These are phyloP conservation scores for Acanthosoma haemorrhoidale DNA, from an alignment of 2,888 invertebrate species.

Conservation along the genomic window DNA sequence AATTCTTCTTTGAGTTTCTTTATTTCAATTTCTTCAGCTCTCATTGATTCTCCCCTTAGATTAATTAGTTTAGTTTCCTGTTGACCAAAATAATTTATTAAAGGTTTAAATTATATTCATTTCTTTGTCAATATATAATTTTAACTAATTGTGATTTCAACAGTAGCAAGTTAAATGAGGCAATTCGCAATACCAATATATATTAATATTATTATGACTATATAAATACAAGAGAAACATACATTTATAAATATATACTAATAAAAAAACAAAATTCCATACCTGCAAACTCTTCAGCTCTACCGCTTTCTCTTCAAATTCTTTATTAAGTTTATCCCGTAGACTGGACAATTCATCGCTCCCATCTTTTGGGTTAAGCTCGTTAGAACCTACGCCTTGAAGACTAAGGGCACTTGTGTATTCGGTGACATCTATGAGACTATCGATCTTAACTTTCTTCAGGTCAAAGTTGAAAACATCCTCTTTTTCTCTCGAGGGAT, in stretches of 20 bases:
- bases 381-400: background rate
- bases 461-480: background rate
- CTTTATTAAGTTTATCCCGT: conserved; percentile 35
- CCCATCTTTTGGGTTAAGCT: conserved; percentile 4
- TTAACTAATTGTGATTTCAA: too few relatives aligned
- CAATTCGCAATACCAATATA: too few relatives aligned
- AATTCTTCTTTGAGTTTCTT: conserved; percentile 46
- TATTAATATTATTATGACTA: too few relatives aligned
- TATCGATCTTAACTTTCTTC: background rate
- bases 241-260: too few relatives aligned
- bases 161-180: too few relatives aligned
- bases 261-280: conserved; percentile 39
- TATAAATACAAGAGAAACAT: too few relatives aligned
- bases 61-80: conserved; percentile 44
- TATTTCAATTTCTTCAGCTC: conserved; percentile 40
- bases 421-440: conserved; percentile 2
- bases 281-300: conserved; percentile 36
- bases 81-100: conserved; percentile 22
- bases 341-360: conserved; percentile 1
- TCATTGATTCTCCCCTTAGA: conserved; percentile 49
- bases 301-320: conserved; percentile 36
- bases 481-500: background rate
- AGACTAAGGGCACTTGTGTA: conserved; percentile 9
- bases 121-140: background rate
- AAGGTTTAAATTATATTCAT: background rate